A percentile compares a stretch with the other conserved stretches of the same genome.
Evolutionary conservation across 2,797 vertebrate species (phyloP).

Genomic region (Urophycis tenuis): DNA sequence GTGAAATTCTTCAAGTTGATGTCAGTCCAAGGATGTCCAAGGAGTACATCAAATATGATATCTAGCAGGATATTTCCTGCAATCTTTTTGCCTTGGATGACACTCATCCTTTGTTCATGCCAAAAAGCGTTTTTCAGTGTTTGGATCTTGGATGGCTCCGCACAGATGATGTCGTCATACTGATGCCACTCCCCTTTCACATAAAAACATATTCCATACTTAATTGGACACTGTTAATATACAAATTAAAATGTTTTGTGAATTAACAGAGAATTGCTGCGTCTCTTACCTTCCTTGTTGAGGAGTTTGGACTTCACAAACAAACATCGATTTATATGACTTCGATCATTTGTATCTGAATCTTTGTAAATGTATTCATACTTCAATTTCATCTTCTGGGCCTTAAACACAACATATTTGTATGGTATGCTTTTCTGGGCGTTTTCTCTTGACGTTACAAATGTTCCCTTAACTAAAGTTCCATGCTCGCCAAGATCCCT

Average conservation of each 20-base stretch:
- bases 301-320: constrained; percentile 38
- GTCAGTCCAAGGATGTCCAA: constrained; percentile 67
- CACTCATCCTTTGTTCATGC: not conserved
- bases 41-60: constrained; percentile 76
- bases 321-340: constrained; percentile 76
- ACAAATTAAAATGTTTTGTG: not conserved
- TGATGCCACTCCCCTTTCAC: constrained; percentile 86
- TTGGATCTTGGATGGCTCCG: not conserved
- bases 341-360: fast-evolving
- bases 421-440: constrained; percentile 68
- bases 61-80: constrained; percentile 76
- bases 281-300: constrained; percentile 55
- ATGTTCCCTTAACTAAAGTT: constrained; percentile 71
- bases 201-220: not conserved
- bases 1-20: constrained; percentile 72
- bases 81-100: constrained; percentile 70
- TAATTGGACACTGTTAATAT: not conserved
- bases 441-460: constrained; percentile 33
- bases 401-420: constrained; percentile 74
- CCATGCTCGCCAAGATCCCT: constrained; percentile 72
- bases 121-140: fast-evolving
- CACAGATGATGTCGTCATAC: constrained; percentile 89
- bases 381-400: fast-evolving
- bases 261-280: fast-evolving
- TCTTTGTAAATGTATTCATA: constrained; percentile 82